Evolutionary conservation across 2,888 invertebrate species (phyloP).

Genomic region (Lottia gigantea): DNA sequence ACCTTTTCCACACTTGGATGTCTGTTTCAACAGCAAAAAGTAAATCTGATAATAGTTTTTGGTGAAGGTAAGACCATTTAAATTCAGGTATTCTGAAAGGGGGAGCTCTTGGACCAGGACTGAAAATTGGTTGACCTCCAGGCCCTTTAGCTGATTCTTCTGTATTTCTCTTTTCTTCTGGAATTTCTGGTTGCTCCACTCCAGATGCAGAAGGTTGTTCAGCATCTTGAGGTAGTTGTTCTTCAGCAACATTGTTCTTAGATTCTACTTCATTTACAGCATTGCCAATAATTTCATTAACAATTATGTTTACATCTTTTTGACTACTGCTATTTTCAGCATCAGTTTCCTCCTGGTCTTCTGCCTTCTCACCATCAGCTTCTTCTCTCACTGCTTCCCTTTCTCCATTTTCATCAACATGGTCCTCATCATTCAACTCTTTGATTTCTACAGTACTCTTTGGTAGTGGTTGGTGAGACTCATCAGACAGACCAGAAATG

Average conservation of each 20-base stretch:
- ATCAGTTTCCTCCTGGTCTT: slow-evolving; percentile 47
- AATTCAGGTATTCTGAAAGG: slow-evolving; percentile 99
- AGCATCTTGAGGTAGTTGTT: not conserved
- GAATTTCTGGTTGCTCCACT: not conserved
- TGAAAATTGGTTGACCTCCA: slow-evolving; percentile 59
- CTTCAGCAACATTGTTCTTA: slow-evolving; percentile 18
- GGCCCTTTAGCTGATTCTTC: slow-evolving; percentile 24
- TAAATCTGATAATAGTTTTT: slow-evolving; percentile 93
- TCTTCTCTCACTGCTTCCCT: slow-evolving; percentile 23
- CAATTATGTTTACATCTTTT: slow-evolving; percentile 30
- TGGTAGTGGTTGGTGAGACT: slow-evolving; percentile 35
- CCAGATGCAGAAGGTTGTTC: not conserved
- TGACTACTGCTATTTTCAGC: slow-evolving; percentile 24
- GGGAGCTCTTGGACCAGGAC: slow-evolving; percentile 66
- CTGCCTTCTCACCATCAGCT: slow-evolving; percentile 29
- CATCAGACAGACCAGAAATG: slow-evolving; percentile 79
- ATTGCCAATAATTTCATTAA: slow-evolving; percentile 34
- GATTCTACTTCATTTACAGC: slow-evolving; percentile 20
- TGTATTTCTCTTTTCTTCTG: slow-evolving; percentile 12
- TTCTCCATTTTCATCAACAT: slow-evolving; percentile 14
- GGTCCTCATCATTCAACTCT: slow-evolving; percentile 39
- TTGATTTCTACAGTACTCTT: slow-evolving; percentile 58
- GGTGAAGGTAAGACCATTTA: slow-evolving; percentile 99
- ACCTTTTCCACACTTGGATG: slow-evolving; percentile 88
- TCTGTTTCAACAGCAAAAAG: slow-evolving; percentile 97